Evolutionary conservation across 2,113 vertebrate genomes (phyloP), one percentile per base, ranked within the genome.

Genomic region (Dromas ardeola): DNA sequence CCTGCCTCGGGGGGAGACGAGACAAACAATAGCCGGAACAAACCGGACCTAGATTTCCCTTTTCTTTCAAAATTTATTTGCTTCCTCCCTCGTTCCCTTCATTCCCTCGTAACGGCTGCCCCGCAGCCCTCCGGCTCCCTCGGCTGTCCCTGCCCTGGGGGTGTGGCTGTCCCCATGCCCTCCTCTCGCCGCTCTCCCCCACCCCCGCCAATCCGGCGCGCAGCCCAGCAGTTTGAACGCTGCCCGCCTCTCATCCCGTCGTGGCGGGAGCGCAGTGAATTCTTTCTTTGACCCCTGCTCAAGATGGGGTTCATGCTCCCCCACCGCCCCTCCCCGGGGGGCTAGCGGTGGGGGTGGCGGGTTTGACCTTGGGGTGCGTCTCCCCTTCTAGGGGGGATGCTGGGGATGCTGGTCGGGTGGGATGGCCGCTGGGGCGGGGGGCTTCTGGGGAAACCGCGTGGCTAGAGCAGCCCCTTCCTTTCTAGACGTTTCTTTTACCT

Each of bases 131-230:
- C 58, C 74, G 47, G 63, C 86, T 84, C 43, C 26, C 55, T 10
- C 3, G 58, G 43, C 80, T 4, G 84, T 73, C 50, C 78, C 78
- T 82, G 81, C 73, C 74, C 62, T 2, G 81, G 93, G 91, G 93
- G 93, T 92, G 94, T 81, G 91, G 91, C 91, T 87, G 96, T 67
- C 65, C 55, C 89, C 81, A 2, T 30, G 70, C 93, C 74, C 74
- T 88, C 96, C 91, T 91, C 42, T 88, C 47, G 42, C 50, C 56
- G 22, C 55, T 67, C 47, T 43, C 79, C 79, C 63, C 36, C 50
- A 4, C 22, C 7, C 43, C 95, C 91, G 79, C 96, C 95, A 95
- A 95, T 96, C 91, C 76, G 80, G 80, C 91, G 86, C 38, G 70
- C 66, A 2, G 79, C 9, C 80, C 71, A 2, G 86, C 76, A 3